Base-by-base conservation (phyloP, 53 echinoderm and acorn worm species). In the Glandiceps talaboti region DNA sequence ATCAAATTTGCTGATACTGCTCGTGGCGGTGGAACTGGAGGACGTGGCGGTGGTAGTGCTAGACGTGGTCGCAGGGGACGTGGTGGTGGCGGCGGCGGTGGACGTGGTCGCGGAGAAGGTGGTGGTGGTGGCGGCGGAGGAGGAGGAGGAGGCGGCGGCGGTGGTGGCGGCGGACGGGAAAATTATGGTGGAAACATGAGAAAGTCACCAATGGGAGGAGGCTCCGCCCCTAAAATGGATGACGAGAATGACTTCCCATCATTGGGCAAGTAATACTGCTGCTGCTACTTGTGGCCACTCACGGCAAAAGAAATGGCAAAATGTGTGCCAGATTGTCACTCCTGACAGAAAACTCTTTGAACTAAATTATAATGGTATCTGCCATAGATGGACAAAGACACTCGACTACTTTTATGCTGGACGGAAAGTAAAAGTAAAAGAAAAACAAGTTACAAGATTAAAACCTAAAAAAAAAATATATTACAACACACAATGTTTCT, bases 201-300 rank as follows among this genome's bases (percentile, higher is more conserved):
- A 6, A 45, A 45, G 64, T 12, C 64, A 12, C 64, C 64, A 45
- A 20, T 45, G 20, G 73, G 77, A 31, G 75, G 78, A 30, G 79
- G 82, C 32, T 84, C 85, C 28, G 88, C 84, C 25, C 88, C 88
- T 27, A 78, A 85, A 31, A 81, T 97, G 25, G 91, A 81, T 82
- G 90, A 93, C 76, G 90, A 97, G 74, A 88, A 93, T 31, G 92
- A 97, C 6, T 97, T 97, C 89, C 97, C 93, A 28, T 82, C 87
- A 74, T 88, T 93, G 26, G 73, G 75, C 6, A 45, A 45, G 64
- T 45, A 45, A 45, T 12, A 45, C 64, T 45, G 6, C 20, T 45
- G 6, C 20, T 45, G 64, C 64, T 45, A 45, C 64, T 20, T 45
- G 64, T 45, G 64, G n/a, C n/a, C 64, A 45, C 64, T 45, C n/a